A percentile compares a stretch with the other conserved stretches of the same genome.
Evolutionary conservation across 2,113 vertebrate genomes (phyloP).

Genomic region (Xyliphius kryptos): DNA sequence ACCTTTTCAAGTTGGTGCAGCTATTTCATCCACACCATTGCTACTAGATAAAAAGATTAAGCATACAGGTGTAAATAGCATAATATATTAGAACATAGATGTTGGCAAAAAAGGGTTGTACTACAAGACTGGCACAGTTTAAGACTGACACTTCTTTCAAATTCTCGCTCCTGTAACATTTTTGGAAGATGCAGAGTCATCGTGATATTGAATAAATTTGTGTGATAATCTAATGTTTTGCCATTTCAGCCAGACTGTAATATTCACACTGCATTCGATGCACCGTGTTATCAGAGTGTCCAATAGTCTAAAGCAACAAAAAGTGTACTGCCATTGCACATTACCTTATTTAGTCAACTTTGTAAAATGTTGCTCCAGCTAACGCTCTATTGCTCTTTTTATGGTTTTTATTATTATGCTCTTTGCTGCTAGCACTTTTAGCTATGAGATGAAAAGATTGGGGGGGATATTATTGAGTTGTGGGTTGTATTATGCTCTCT

Average conservation of each 20-base stretch:
- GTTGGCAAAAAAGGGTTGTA: too few relatives aligned
- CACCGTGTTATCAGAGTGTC: background rate
- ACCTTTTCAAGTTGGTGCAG: background rate
- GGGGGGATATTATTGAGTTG: constrained; percentile 53
- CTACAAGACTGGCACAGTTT: too few relatives aligned
- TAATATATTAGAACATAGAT: too few relatives aligned
- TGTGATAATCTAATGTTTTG: too few relatives aligned
- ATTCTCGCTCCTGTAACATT: too few relatives aligned
- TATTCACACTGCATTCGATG: constrained; percentile 2
- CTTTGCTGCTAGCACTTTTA: constrained; percentile 25
- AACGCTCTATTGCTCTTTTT: constrained; percentile 36
- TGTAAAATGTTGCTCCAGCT: constrained; percentile 20
- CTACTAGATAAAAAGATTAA: background rate
- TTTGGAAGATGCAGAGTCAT: too few relatives aligned
- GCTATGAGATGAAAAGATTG: constrained; percentile 10
- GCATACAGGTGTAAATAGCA: too few relatives aligned
- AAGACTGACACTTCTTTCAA: too few relatives aligned
- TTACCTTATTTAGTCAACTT: constrained; percentile 5
- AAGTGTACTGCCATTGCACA: background rate
- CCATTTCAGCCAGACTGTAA: background rate
- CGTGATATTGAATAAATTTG: too few relatives aligned
- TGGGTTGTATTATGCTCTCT: constrained; percentile 49
- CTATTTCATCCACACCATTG: background rate
- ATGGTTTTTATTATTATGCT: constrained; percentile 32
- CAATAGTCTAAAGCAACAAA: constrained; percentile 32